Percentiles rank a stretch among this genome's conserved stretches.
phyloP scores from a whole-genome alignment of 2,888 invertebrate genomes.

The Tyria jacobaeae region DNA sequence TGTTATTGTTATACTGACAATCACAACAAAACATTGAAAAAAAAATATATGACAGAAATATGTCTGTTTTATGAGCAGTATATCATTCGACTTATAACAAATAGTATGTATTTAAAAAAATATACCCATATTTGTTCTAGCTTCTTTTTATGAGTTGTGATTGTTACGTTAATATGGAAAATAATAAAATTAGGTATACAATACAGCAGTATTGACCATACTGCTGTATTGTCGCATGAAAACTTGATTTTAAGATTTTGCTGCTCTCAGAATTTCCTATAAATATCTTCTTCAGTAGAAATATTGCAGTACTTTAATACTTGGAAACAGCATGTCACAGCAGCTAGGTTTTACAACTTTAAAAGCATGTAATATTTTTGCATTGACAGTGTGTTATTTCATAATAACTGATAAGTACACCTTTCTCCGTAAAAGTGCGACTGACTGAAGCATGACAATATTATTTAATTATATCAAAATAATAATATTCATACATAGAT shows the following conservation, averaged over 20 bases:
- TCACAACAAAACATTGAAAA: too few relatives aligned
- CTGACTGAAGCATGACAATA: constrained; percentile 77
- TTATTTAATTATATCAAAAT: constrained; percentile 36
- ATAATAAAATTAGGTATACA: not conserved
- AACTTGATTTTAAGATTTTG: not conserved
- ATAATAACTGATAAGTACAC: constrained; percentile 19
- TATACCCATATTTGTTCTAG: too few relatives aligned
- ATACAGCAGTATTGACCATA: not conserved
- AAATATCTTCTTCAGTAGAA: not conserved
- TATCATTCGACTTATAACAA: too few relatives aligned
- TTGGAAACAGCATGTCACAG: constrained; percentile 50
- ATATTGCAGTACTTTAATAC: constrained; percentile 7
- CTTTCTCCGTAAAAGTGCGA: constrained; percentile 44
- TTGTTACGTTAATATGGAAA: not conserved
- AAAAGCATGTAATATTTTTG: constrained; percentile 57
- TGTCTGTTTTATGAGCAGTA: too few relatives aligned
- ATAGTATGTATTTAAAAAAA: too few relatives aligned
- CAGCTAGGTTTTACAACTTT: constrained; percentile 48
- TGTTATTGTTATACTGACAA: too few relatives aligned
- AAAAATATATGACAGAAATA: too few relatives aligned
- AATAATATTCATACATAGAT: constrained; percentile 51
- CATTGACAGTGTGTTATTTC: constrained; percentile 44
- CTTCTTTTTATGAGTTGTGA: not conserved
- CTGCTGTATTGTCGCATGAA: not conserved
- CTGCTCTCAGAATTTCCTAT: not conserved